A percentile compares a stretch with the other conserved stretches of the same genome.
phyloP scores from a whole-genome alignment of 2,888 invertebrate genomes.

The Elegia similella region DNA sequence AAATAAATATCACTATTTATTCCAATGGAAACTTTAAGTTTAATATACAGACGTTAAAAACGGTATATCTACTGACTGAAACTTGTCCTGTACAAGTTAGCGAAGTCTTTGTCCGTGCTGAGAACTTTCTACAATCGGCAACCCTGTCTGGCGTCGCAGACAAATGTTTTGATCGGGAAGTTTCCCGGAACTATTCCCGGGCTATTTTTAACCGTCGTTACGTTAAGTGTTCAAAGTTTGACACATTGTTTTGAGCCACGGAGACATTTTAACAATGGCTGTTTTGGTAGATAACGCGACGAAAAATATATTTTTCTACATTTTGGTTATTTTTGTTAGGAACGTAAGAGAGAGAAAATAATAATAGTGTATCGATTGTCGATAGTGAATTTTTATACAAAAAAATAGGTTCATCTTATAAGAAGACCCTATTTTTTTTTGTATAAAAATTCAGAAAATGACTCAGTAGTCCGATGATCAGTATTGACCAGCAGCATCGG shows the following conservation, averaged over 20 bases:
- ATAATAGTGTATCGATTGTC: not conserved
- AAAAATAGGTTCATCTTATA: no score
- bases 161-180: slow-evolving; percentile 13
- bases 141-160: slow-evolving; percentile 8
- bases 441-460: no score
- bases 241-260: slow-evolving; percentile 13
- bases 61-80: not conserved
- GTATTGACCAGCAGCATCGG: no score
- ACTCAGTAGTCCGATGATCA: no score
- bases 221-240: slow-evolving; percentile 15
- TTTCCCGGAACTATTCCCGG: slow-evolving; percentile 11
- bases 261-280: slow-evolving; percentile 10
- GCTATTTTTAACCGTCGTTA: slow-evolving; percentile 14
- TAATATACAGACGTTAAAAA: not conserved
- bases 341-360: not conserved
- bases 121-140: slow-evolving; percentile 4
- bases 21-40: not conserved
- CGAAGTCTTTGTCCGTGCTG: slow-evolving; percentile 2
- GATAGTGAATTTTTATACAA: no score
- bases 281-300: slow-evolving; percentile 1
- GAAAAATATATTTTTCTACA: slow-evolving; percentile 7
- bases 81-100: not conserved
- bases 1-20: not conserved
- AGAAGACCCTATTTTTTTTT: no score
- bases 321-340: not conserved